These are phyloP conservation scores for Fregata magnificens DNA, from an alignment of 2,113 vertebrate species.

Conservation along the genomic window DNA sequence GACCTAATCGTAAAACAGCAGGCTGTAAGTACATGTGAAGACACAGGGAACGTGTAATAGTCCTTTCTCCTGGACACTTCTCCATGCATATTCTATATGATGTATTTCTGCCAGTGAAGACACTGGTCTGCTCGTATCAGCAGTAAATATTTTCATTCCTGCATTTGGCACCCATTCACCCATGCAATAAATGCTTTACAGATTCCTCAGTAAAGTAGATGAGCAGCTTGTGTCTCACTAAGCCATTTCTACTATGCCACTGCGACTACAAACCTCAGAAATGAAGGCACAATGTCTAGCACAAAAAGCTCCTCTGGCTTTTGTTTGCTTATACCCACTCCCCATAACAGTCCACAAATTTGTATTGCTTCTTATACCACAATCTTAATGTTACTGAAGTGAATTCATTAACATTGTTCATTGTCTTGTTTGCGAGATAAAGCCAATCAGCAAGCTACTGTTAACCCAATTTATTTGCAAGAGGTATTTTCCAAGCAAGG, in stretches of 20 bases:
- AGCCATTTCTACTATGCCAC: neutral
- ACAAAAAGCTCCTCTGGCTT: neutral
- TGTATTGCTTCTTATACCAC: neutral
- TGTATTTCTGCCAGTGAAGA: neutral
- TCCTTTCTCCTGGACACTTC: neutral
- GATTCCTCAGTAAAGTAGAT: neutral
- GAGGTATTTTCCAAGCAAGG: slow-evolving; percentile 37
- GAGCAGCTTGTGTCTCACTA: neutral
- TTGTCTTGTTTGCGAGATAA: neutral
- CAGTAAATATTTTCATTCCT: neutral
- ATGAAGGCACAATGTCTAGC: neutral
- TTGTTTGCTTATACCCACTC: neutral
- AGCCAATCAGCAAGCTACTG: slow-evolving; percentile 19
- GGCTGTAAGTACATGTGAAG: neutral
- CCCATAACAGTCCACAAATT: neutral
- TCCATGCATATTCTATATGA: neutral
- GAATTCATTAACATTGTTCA: neutral
- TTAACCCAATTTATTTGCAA: slow-evolving; percentile 21
- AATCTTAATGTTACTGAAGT: neutral
- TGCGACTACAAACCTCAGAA: neutral
- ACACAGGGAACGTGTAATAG: rapidly evolving
- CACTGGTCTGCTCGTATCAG: neutral
- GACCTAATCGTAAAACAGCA: neutral
- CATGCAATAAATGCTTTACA: neutral
- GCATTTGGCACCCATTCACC: neutral